phyloP scores from a whole-genome alignment of 2,888 invertebrate genomes.

The Frankliniella intonsa region DNA sequence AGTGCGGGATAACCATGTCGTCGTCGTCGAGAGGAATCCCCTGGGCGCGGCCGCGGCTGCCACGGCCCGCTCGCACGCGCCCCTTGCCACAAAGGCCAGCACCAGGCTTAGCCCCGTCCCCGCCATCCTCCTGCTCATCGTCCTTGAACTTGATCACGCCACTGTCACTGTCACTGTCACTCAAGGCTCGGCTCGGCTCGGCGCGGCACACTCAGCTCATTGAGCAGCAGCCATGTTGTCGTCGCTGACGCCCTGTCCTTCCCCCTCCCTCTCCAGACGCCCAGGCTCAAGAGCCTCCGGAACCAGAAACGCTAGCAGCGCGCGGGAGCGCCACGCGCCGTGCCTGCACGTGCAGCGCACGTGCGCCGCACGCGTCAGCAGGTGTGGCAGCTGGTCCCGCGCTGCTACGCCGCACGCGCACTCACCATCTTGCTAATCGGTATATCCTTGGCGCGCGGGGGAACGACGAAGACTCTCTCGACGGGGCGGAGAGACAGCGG shows the following conservation, averaged over 20 bases:
- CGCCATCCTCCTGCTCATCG: neutral
- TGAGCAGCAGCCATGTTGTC: neutral
- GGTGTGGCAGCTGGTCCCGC: neutral
- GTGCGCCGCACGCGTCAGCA: neutral
- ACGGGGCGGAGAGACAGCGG: neutral
- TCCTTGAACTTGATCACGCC: neutral
- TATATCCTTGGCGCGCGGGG: neutral
- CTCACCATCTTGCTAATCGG: conserved; percentile 2
- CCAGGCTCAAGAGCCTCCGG: neutral
- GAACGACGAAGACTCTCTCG: neutral
- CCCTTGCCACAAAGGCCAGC: neutral
- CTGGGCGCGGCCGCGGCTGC: neutral
- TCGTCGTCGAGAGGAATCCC: neutral
- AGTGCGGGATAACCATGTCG: neutral
- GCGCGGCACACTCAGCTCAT: neutral
- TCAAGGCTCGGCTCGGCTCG: neutral
- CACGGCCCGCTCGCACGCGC: neutral
- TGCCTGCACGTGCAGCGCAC: neutral
- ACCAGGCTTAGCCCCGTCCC: neutral
- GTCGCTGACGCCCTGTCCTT: neutral
- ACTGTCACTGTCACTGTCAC: neutral
- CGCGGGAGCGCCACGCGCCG: neutral
- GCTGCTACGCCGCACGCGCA: neutral
- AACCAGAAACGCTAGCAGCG: neutral
- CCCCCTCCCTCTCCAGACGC: neutral